These are phyloP conservation scores for Cynopterus brachyotis DNA, from an alignment of 2,113 vertebrate genomes.

Conservation along the genomic window DNA sequence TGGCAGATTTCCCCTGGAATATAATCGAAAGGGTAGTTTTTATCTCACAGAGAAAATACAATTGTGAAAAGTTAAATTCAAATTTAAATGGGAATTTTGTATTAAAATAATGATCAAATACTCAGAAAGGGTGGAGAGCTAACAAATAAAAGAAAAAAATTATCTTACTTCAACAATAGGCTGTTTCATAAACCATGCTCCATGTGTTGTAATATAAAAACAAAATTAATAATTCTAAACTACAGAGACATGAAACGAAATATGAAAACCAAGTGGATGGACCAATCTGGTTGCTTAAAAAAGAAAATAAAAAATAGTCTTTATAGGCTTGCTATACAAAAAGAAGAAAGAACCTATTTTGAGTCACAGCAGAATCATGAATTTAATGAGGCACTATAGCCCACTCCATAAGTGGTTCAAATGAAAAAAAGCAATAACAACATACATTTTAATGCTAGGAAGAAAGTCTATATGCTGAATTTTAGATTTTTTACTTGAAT, in stretches of 20 bases:
- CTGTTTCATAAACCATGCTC: background rate
- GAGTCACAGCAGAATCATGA: background rate
- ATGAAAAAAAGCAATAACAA: background rate
- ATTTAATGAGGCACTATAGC: background rate
- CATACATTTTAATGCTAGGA: background rate
- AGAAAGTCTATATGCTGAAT: background rate
- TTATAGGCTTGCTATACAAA: background rate
- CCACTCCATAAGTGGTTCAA: background rate
- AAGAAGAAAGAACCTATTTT: background rate
- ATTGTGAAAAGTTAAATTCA: conserved; percentile 44
- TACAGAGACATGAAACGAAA: background rate
- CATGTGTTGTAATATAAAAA: background rate
- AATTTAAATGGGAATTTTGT: background rate
- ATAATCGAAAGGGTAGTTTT: background rate
- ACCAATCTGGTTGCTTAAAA: background rate
- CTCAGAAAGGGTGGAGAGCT: background rate
- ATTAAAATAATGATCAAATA: conserved; percentile 26
- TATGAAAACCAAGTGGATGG: background rate
- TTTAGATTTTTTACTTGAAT: background rate
- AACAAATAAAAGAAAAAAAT: background rate
- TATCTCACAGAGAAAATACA: conserved; percentile 23
- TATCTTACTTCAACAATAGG: background rate
- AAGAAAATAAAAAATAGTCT: background rate
- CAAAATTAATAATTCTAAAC: background rate
- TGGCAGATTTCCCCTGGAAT: conserved; percentile 21